Evolutionary conservation across 2,797 vertebrate genomes (phyloP).

Genomic region (Lophius americanus): DNA sequence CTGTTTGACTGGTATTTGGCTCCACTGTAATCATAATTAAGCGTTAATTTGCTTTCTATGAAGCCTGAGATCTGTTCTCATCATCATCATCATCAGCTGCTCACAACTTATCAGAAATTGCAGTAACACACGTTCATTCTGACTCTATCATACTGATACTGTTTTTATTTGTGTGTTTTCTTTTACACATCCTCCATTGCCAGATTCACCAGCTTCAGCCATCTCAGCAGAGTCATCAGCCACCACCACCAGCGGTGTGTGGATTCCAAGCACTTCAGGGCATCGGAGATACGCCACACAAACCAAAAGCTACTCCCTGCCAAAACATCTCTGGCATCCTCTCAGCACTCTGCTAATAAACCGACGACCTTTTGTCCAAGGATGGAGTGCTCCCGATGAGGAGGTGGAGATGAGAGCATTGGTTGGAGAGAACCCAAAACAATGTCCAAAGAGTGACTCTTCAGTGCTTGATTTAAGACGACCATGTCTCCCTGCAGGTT

Average conservation of each 20-base stretch:
- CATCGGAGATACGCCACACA: neutral
- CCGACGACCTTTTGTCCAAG: constrained; percentile 23
- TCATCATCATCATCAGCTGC: no score
- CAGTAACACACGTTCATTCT: no score
- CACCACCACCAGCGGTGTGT: no score
- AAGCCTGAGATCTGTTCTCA: no score
- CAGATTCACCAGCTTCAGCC: no score
- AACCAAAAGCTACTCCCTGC: constrained; percentile 6
- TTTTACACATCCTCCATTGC: no score
- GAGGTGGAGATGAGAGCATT: constrained; percentile 29
- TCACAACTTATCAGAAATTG: no score
- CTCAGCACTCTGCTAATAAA: constrained; percentile 35
- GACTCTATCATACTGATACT: no score
- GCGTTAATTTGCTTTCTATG: neutral
- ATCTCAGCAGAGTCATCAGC: no score
- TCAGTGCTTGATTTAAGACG: constrained; percentile 16
- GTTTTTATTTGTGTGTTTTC: no score
- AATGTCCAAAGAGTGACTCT: constrained; percentile 1
- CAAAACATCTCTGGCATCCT: constrained; percentile 33
- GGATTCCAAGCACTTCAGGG: neutral
- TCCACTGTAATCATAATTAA: neutral
- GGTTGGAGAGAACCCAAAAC: constrained; percentile 25
- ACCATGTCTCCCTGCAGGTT: neutral
- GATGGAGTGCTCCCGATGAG: constrained; percentile 37
- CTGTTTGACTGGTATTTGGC: neutral